Conservation (phyloP, 2,113 vertebrate genomes). For the Agelaius phoeniceus region DNA sequence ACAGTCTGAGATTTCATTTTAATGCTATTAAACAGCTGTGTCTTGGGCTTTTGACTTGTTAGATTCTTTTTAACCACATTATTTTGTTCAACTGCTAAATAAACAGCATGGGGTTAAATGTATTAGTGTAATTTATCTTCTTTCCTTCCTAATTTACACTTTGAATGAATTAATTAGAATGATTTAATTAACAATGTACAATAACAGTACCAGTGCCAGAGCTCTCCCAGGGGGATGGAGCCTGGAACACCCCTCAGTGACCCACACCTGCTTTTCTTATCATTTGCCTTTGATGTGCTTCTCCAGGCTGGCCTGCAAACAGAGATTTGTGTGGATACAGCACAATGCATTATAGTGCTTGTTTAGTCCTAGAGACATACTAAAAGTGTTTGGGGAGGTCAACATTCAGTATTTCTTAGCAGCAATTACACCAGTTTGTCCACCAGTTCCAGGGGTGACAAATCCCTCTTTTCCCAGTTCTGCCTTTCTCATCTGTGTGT, state of each 20-base stretch:
- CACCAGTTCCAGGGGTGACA: neutral
- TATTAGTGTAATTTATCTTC: slow-evolving; percentile 79
- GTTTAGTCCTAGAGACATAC: neutral
- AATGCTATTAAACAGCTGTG: slow-evolving; percentile 68
- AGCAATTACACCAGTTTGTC: neutral
- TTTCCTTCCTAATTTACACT: slow-evolving; percentile 77
- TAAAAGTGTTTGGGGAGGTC: neutral
- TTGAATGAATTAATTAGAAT: slow-evolving; percentile 75
- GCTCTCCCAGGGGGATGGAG: slow-evolving; percentile 1
- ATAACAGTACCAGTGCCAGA: slow-evolving; percentile 47
- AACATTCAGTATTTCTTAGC: neutral
- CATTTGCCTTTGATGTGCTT: neutral
- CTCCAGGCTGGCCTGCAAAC: neutral
- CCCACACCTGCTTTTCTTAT: slow-evolving; percentile 52
- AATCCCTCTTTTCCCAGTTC: neutral
- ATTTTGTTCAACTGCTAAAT: slow-evolving; percentile 75
- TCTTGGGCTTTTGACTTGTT: slow-evolving; percentile 72
- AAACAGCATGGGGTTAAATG: slow-evolving; percentile 78
- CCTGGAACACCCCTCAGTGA: neutral
- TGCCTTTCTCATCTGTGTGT: neutral
- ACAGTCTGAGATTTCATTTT: slow-evolving; percentile 67
- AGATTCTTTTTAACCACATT: slow-evolving; percentile 70
- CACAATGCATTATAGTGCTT: neutral
- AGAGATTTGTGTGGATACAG: neutral
- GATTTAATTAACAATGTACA: slow-evolving; percentile 74